A percentile compares a stretch with the other conserved stretches of the same genome.
Conservation (phyloP, 2,797 vertebrate species). For the Columba guinea region DNA sequence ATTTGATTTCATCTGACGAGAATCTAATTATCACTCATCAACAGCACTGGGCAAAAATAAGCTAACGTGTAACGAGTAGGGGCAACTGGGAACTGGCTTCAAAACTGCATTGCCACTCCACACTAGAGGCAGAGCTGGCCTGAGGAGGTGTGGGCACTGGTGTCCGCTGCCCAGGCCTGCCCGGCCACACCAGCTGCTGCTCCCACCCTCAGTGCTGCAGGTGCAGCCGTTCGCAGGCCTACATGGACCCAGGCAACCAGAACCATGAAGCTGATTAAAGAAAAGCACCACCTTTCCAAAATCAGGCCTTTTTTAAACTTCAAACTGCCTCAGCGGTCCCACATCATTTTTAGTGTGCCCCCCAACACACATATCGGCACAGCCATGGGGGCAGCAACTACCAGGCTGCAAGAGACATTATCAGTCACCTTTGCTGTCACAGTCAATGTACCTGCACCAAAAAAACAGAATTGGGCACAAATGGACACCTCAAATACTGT, state of each 20-base stretch:
- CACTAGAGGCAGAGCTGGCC: neutral
- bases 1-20: neutral
- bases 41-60: neutral
- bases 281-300: neutral
- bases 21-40: neutral
- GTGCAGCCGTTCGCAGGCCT: neutral
- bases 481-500: neutral
- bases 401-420: neutral
- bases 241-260: neutral
- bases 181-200: neutral
- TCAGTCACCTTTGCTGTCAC: neutral
- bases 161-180: neutral
- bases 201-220: neutral
- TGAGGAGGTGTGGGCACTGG: neutral
- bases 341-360: neutral
- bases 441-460: rapidly evolving
- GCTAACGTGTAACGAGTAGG: rapidly evolving
- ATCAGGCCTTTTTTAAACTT: neutral
- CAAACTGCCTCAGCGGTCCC: neutral
- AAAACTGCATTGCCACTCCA: neutral
- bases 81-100: neutral
- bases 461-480: neutral
- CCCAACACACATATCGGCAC: rapidly evolving
- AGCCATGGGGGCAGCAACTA: rapidly evolving
- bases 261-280: neutral